These are phyloP conservation scores for Bemisia tabaci DNA, from an alignment of 1,140 invertebrate genomes.

Conservation along the genomic window DNA sequence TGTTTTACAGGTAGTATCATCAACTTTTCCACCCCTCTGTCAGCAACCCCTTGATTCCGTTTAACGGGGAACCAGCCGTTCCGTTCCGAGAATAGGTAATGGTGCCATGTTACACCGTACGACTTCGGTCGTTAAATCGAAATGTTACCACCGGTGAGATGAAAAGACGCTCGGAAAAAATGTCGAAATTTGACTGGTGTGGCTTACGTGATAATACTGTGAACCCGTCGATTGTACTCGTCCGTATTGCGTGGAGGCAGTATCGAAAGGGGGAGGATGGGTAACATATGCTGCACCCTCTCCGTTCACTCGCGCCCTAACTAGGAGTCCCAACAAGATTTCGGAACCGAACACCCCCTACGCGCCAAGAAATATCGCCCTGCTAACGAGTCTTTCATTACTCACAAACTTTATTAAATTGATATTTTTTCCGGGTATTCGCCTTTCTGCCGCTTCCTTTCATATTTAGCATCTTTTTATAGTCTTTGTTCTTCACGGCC, in stretches of 20 bases:
- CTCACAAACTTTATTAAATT: neutral
- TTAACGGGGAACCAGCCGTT: too few species aligned
- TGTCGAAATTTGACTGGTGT: neutral
- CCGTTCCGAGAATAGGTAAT: too few species aligned
- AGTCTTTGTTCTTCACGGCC: too few species aligned
- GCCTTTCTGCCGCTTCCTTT: neutral
- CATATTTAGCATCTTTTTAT: neutral
- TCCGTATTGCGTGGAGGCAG: too few species aligned
- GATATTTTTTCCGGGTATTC: neutral
- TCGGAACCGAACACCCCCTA: neutral
- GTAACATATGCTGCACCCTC: neutral
- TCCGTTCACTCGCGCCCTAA: too few species aligned
- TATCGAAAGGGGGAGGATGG: neutral
- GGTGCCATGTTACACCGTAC: too few species aligned
- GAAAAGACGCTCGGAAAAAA: neutral
- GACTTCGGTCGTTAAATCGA: neutral
- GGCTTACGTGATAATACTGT: neutral
- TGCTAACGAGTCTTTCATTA: neutral
- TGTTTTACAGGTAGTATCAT: too few species aligned
- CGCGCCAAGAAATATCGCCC: neutral
- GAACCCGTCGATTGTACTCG: neutral
- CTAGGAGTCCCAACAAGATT: neutral
- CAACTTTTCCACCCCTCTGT: too few species aligned
- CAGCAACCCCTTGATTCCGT: too few species aligned
- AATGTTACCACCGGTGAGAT: neutral